Base-by-base conservation (phyloP, 2,888 invertebrate genomes). In the Drosophila pseudotakahashii region DNA sequence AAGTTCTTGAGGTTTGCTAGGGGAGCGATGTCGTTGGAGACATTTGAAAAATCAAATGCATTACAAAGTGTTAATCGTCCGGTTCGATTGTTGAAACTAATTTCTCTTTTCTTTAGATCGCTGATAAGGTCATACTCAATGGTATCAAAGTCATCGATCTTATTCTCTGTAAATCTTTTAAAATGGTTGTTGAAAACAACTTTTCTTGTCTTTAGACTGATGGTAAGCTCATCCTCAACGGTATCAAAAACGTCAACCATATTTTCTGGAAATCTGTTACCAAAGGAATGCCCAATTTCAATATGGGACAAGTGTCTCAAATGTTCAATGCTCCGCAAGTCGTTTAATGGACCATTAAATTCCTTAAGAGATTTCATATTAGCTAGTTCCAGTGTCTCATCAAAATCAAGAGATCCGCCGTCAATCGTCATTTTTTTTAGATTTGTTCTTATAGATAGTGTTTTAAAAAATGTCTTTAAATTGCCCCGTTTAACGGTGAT, bases 341-440 rank as follows among this genome's bases (percentile, higher is more conserved):
- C 11, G n/a, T 7, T 11, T n/a, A 61, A 11, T 4, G 6, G 14
- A 19, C 61, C 57, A 0, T 7, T 5, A 14, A 61, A 61, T 10
- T 13, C 11, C 2, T 10, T 30, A 7, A 57, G 30, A 13, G 57
- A 32, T n/a, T 16, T 30, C n/a, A 61, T 14, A 2, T 57, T 55
- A 7, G 9, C n/a, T n/a, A 61, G 16, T n/a, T 57, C 61, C 19
- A 19, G 11, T 2, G 61, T 45, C 45, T 61, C 61, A 32, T 14
- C 19, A 5, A 30, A 16, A 5, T 55, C 45, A 30, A 61, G 11
- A 16, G 7, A 32, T 2, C 45, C 16, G 11, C 10, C 30, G 0
- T 2, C 1, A 7, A 61, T 19, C 3, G 0, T 0, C 2, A 61
- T 3, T 16, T 45, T 32, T 2, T 13, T 30, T 0, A 54, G 36